Evolutionary conservation across 1,140 invertebrate genomes (phyloP).

Genomic region (Drosophila sechellia): DNA sequence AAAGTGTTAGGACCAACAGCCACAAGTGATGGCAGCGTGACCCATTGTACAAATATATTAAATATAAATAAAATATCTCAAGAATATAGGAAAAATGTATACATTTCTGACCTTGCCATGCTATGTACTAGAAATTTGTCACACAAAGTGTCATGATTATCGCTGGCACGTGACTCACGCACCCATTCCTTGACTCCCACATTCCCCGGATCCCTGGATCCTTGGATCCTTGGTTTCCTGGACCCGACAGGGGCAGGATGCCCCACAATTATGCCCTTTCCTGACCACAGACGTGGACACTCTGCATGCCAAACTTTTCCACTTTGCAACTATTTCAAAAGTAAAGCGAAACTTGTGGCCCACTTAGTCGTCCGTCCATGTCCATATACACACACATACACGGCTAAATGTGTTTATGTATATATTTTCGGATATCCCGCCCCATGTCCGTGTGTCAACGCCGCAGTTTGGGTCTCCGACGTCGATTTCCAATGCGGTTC

Average conservation of each 20-base stretch:
- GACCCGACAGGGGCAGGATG: constrained; percentile 17
- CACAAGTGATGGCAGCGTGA: constrained; percentile 9
- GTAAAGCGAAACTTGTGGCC: constrained; percentile 73
- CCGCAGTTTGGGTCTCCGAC: constrained; percentile 24
- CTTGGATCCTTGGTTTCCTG: background rate
- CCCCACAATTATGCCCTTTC: constrained; percentile 48
- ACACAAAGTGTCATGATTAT: constrained; percentile 14
- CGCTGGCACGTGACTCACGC: constrained; percentile 17
- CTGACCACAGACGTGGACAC: constrained; percentile 67
- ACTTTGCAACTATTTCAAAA: constrained; percentile 83
- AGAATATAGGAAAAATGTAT: no score
- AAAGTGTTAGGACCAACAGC: constrained; percentile 15
- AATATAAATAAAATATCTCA: no score
- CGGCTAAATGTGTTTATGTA: constrained; percentile 1
- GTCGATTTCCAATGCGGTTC: constrained; percentile 79
- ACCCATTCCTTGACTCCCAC: background rate
- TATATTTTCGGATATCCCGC: background rate
- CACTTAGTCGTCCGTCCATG: constrained; percentile 14
- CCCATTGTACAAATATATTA: no score
- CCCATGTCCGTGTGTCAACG: constrained; percentile 56
- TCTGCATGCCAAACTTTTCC: constrained; percentile 82
- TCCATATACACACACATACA: constrained; percentile 4
- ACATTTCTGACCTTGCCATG: no score
- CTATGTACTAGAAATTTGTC: background rate
- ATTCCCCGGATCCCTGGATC: background rate